Evolutionary conservation across 1,140 invertebrate genomes (phyloP).

Genomic region (Drosophila ambigua): DNA sequence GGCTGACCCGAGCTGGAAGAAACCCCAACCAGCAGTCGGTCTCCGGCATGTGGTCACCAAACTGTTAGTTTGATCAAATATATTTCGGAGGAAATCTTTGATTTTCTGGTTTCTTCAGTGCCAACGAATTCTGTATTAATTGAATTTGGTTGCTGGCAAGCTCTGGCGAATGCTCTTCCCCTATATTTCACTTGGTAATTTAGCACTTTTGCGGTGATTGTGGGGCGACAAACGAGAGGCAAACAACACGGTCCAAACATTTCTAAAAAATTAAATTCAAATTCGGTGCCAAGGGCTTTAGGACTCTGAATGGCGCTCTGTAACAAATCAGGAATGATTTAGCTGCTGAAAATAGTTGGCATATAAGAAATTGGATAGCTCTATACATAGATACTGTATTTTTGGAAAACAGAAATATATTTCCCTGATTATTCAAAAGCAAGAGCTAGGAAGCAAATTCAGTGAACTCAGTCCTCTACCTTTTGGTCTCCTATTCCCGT

Average conservation of each 20-base stretch:
- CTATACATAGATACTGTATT: too few species aligned
- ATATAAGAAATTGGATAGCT: constrained; percentile 28
- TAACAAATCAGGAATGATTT: constrained; percentile 15
- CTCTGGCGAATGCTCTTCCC: constrained; percentile 4
- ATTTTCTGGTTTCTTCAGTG: constrained; percentile 19
- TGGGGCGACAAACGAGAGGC: constrained; percentile 33
- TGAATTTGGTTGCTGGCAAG: constrained; percentile 65
- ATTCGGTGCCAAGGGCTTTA: constrained; percentile 23
- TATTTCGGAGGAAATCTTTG: background rate
- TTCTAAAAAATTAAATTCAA: constrained; percentile 9
- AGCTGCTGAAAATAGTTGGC: constrained; percentile 31
- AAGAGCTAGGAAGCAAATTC: too few species aligned
- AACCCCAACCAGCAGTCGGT: constrained; percentile 2
- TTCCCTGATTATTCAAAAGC: too few species aligned
- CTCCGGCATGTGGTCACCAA: constrained; percentile 14
- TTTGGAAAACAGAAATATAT: too few species aligned
- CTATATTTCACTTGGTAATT: constrained; percentile 33
- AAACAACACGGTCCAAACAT: constrained; percentile 23
- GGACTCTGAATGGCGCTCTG: constrained; percentile 6
- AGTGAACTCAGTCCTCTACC: background rate
- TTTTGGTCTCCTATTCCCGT: background rate
- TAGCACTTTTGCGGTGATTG: constrained; percentile 59
- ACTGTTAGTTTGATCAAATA: constrained; percentile 13
- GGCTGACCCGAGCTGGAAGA: constrained; percentile 30
- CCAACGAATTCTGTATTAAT: constrained; percentile 52